A percentile compares a stretch with the other conserved stretches of the same genome.
Conservation (phyloP, 2,113 vertebrate genomes). For the Hymenochirus boettgeri region DNA sequence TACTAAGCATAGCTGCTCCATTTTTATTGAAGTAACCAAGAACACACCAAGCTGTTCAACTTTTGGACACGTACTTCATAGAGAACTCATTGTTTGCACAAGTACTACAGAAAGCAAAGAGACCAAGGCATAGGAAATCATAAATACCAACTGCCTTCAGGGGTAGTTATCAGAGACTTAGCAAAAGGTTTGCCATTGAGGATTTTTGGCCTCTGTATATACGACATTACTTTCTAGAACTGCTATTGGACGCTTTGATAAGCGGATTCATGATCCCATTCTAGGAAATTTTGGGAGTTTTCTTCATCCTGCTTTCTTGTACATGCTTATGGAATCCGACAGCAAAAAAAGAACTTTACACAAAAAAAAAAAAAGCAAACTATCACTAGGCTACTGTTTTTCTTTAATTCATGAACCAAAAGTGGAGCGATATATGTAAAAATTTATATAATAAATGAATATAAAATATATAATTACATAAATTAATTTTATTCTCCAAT, state of each 20-base stretch:
- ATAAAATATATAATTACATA: constrained; percentile 77
- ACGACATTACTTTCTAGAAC: constrained; percentile 68
- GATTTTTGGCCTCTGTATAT: constrained; percentile 88
- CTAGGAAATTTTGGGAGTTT: constrained; percentile 58
- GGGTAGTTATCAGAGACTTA: constrained; percentile 58
- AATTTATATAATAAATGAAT: constrained; percentile 53
- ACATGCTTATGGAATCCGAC: constrained; percentile 64
- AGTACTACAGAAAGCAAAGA: constrained; percentile 53
- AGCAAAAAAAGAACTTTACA: constrained; percentile 51
- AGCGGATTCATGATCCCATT: constrained; percentile 64
- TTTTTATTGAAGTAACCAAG: constrained; percentile 59
- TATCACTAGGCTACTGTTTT: constrained; percentile 70
- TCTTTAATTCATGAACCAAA: constrained; percentile 66
- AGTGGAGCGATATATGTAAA: constrained; percentile 62
- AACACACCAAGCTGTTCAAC: constrained; percentile 66
- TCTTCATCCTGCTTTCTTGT: constrained; percentile 61
- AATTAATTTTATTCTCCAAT: constrained; percentile 57
- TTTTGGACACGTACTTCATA: constrained; percentile 70
- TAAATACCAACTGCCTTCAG: constrained; percentile 53
- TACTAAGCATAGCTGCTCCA: constrained; percentile 58
- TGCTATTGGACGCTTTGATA: constrained; percentile 58
- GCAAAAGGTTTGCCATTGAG: constrained; percentile 59
- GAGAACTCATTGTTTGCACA: constrained; percentile 50
- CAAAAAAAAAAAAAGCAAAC: no score
- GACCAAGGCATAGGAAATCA: constrained; percentile 53